These are phyloP conservation scores for Nephrotoma guestfalica DNA, from an alignment of 2,888 invertebrate species.

Conservation along the genomic window DNA sequence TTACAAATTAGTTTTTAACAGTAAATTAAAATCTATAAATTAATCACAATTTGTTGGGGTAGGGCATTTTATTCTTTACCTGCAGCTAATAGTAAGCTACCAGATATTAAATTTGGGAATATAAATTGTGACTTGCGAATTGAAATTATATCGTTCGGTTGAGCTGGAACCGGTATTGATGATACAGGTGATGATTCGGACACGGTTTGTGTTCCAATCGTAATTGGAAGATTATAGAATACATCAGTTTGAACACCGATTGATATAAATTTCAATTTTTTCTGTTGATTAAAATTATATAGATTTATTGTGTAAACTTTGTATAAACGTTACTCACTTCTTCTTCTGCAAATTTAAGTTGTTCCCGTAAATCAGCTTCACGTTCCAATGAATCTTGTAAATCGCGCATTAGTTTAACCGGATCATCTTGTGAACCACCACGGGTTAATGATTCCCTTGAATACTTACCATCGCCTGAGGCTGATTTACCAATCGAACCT, in stretches of 20 bases:
- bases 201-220: neutral
- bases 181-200: neutral
- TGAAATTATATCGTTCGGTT: neutral
- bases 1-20: neutral
- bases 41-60: neutral
- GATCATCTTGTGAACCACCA: conserved; percentile 68
- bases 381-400: conserved; percentile 84
- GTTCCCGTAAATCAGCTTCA: conserved; percentile 86
- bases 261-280: neutral
- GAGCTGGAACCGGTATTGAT: neutral
- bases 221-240: conserved; percentile 12
- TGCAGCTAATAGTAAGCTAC: conserved; percentile 11
- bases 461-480: conserved; percentile 48
- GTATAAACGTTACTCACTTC: conserved; percentile 42
- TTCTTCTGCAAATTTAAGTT: conserved; percentile 82
- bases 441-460: conserved; percentile 60
- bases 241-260: conserved; percentile 25
- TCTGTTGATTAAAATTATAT: neutral
- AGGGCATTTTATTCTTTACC: conserved; percentile 9
- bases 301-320: neutral
- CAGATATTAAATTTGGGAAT: conserved; percentile 14
- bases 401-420: conserved; percentile 67
- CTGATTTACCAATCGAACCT: conserved; percentile 38
- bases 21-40: neutral
- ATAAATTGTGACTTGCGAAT: conserved; percentile 8